These are phyloP conservation scores for Aricia agestis DNA, from an alignment of 1,140 invertebrate species.

Conservation along the genomic window DNA sequence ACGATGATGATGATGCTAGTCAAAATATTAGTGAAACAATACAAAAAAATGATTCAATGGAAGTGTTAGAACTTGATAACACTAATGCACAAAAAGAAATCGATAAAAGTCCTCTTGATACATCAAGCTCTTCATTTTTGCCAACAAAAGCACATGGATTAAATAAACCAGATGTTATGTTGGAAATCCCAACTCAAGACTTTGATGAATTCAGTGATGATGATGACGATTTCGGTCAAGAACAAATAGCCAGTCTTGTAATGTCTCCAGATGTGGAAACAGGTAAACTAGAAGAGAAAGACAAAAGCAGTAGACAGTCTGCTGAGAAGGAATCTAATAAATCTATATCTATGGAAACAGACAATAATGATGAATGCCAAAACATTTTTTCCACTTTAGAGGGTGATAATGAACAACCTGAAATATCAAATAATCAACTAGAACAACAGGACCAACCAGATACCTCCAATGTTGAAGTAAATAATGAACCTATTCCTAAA, in stretches of 20 bases:
- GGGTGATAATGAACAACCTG: too few species aligned
- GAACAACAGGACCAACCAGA: too few species aligned
- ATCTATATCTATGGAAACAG: too few species aligned
- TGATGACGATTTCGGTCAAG: conserved; percentile 19
- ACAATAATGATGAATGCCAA: too few species aligned
- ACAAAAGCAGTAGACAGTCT: conserved; percentile 10
- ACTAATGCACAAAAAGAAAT: neutral
- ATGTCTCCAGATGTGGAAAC: conserved; percentile 27
- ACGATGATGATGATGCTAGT: conserved; percentile 33
- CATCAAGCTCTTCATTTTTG: conserved; percentile 19
- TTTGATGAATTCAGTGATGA: conserved; percentile 42
- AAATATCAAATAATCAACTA: too few species aligned
- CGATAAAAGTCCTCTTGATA: neutral
- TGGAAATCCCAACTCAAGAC: conserved; percentile 59
- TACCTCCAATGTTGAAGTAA: too few species aligned
- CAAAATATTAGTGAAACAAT: neutral
- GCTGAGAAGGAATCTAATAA: neutral
- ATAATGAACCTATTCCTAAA: too few species aligned
- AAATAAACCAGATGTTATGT: conserved; percentile 53
- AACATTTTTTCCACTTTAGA: too few species aligned
- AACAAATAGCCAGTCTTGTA: conserved; percentile 20
- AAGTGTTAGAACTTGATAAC: conserved; percentile 2
- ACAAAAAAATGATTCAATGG: neutral
- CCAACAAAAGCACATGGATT: conserved; percentile 39
- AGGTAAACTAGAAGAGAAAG: conserved; percentile 1